Percentiles rank a stretch among this genome's conserved stretches.
These are phyloP conservation scores for Cydia fagiglandana DNA, from an alignment of 1,140 invertebrate species.

Conservation along the genomic window DNA sequence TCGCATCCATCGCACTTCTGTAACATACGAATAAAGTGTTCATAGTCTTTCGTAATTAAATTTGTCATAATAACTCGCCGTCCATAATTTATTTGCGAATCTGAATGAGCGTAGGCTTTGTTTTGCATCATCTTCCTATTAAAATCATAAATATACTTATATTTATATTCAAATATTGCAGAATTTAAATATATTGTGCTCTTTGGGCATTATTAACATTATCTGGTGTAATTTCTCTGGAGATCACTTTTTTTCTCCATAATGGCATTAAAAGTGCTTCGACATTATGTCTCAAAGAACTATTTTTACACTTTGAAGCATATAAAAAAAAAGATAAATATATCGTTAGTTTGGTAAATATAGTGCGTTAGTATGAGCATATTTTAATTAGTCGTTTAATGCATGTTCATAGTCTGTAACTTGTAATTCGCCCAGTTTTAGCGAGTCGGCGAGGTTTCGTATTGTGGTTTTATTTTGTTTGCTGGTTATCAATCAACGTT, in stretches of 20 bases:
- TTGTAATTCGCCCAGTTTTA: conserved; percentile 60
- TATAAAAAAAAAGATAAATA: conserved; percentile 68
- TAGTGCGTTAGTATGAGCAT: conserved; percentile 70
- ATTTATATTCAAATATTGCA: conserved; percentile 49
- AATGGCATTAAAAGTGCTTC: conserved; percentile 57
- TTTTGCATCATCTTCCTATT: conserved; percentile 48
- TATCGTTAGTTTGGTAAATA: conserved; percentile 74
- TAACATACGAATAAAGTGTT: conserved; percentile 29
- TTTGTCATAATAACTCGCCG: conserved; percentile 39
- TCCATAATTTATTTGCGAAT: conserved; percentile 44
- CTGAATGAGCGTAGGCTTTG: conserved; percentile 31
- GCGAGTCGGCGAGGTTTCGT: conserved; percentile 48
- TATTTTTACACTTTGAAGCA: conserved; percentile 75
- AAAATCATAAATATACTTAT: conserved; percentile 46
- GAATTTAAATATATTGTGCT: conserved; percentile 41
- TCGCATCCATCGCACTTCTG: not conserved
- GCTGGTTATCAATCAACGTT: conserved; percentile 46
- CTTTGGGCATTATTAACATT: conserved; percentile 67
- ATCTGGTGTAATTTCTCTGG: conserved; percentile 49
- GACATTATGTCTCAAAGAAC: conserved; percentile 68
- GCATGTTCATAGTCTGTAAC: conserved; percentile 65
- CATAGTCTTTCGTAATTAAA: conserved; percentile 14
- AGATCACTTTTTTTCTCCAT: conserved; percentile 44
- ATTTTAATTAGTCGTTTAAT: conserved; percentile 76
- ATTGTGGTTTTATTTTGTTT: conserved; percentile 57